Evolutionary conservation across 2,888 invertebrate genomes (phyloP), one percentile per base, ranked within the genome.

Genomic region (Mamestra brassicae): DNA sequence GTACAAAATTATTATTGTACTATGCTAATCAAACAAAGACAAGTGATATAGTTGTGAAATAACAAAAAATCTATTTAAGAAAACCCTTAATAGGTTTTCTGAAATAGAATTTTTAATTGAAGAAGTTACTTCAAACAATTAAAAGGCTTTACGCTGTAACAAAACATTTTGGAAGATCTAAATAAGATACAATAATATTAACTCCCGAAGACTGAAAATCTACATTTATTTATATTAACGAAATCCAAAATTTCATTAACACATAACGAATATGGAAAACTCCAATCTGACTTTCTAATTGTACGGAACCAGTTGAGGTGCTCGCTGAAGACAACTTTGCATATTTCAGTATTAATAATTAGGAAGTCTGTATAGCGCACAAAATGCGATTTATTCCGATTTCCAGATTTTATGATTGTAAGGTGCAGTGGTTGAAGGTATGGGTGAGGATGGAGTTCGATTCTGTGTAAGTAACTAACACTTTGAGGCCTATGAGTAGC

Each of bases 241-340:
- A 77, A 74, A 80, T 76, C 47, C 61, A 47, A 90, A 90, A 92
- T 92, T 91, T 88, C 88, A 90, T 91, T 89, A 89, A 84, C 86
- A 86, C 80, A 85, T 85, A 87, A 89, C 84, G 90, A 93, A 91
- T 92, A 92, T 92, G 92, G 91, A 94, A 92, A 93, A 93, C 87
- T 89, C 80, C 90, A 93, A 95, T 95, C 93, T 95, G 93, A 95
- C 95, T 92, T 95, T 95, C 92, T 95, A 95, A 95, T 95, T 94
- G 88, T 87, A 85, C 83, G 83, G 87, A 83, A 87, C 87, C 85
- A 87, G 86, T 89, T 84, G 87, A 88, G 91, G 90, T 71, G 65
- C 66, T 26, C 60, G 72, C 77, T 57, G 69, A 78, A 94, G 93
- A 95, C 93, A 93, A 94, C 92, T 95, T 95, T 94, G 95, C 95